Conservation (phyloP, 1,140 invertebrate species). For the Scylla paramamosain region DNA sequence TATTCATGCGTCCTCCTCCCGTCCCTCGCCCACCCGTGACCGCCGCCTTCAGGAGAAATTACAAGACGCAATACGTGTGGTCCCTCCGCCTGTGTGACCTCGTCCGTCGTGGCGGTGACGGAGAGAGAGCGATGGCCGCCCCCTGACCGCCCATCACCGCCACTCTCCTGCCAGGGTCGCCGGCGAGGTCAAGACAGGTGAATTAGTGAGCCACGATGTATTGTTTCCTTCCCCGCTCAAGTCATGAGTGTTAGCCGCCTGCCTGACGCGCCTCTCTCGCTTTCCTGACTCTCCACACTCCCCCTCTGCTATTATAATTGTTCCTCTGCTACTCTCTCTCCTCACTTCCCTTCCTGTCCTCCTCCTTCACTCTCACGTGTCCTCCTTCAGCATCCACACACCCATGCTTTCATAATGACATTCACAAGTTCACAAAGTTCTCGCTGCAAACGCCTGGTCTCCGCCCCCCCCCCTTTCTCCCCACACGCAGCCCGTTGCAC, state of each 20-base stretch:
- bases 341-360: background rate
- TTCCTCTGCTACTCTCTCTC: background rate
- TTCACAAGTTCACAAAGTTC: background rate
- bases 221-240: background rate
- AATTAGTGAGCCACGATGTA: background rate
- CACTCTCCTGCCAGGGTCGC: constrained; percentile 1
- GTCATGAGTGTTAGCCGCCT: background rate
- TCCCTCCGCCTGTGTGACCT: background rate
- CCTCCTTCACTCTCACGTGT: background rate
- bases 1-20: background rate
- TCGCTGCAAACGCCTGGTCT: background rate
- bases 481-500: no score
- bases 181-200: background rate
- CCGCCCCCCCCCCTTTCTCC: background rate
- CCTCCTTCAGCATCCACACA: background rate
- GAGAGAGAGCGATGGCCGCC: background rate
- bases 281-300: background rate
- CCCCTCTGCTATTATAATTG: background rate
- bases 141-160: background rate
- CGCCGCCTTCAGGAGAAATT: background rate
- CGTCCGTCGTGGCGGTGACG: background rate
- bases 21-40: background rate
- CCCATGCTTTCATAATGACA: background rate
- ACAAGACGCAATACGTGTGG: background rate
- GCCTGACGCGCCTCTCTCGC: no score